These are phyloP conservation scores for Uria aalge DNA, from an alignment of 2,113 vertebrate species.

Conservation along the genomic window DNA sequence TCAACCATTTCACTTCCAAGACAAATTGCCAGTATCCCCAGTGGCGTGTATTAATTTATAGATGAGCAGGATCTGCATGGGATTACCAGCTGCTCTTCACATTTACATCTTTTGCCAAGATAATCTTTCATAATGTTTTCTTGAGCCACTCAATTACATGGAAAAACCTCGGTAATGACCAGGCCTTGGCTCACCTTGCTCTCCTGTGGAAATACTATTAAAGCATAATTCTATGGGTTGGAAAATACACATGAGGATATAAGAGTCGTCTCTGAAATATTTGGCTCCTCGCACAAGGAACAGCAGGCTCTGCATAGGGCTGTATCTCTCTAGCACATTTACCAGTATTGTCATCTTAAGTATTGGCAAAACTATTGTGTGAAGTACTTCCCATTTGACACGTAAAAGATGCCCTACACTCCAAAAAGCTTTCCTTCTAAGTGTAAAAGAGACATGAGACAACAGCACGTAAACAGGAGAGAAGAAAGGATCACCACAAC, in stretches of 20 bases:
- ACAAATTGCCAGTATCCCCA: constrained; percentile 16
- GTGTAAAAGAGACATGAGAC: not conserved
- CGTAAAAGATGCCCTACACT: not conserved
- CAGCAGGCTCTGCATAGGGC: not conserved
- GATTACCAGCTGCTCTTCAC: constrained; percentile 58
- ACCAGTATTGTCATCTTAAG: not conserved
- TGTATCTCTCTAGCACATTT: not conserved
- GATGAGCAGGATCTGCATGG: not conserved
- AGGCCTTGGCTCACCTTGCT: not conserved
- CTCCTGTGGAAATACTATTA: constrained; percentile 38
- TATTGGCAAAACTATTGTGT: not conserved
- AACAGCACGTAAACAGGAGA: not conserved
- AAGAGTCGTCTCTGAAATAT: not conserved
- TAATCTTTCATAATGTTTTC: not conserved
- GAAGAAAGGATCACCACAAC: not conserved
- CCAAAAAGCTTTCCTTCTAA: not conserved
- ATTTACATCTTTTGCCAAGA: constrained; percentile 43
- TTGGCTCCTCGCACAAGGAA: not conserved
- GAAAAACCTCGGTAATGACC: constrained; percentile 2
- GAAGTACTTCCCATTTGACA: not conserved
- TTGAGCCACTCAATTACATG: constrained; percentile 20
- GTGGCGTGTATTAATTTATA: not conserved
- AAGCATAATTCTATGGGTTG: not conserved
- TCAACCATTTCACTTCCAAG: constrained; percentile 14
- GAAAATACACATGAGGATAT: not conserved